Percentiles rank a stretch among this genome's conserved stretches.
phyloP scores from a whole-genome alignment of 2,113 vertebrate genomes.

The Poeciliopsis prolifica region DNA sequence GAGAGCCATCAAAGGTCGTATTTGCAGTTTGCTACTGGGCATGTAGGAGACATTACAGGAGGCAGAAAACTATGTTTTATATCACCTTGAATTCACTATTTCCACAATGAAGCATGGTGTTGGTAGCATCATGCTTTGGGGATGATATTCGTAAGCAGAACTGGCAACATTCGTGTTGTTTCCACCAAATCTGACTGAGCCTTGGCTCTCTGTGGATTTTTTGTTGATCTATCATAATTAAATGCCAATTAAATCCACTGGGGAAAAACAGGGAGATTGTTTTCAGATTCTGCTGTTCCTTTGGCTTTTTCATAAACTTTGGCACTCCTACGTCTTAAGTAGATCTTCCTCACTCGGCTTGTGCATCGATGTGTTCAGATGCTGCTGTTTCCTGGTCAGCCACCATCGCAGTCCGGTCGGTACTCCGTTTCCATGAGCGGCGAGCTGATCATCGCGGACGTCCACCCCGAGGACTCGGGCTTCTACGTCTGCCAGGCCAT shows the following conservation, averaged over 20 bases:
- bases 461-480: constrained; percentile 93
- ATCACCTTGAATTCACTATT: too few species aligned
- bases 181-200: background rate
- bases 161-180: background rate
- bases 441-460: constrained; percentile 91
- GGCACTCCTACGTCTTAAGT: background rate
- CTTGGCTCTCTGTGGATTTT: background rate
- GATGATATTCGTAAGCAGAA: background rate
- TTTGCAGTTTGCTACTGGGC: too few species aligned
- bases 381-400: constrained; percentile 94
- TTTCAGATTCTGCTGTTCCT: background rate
- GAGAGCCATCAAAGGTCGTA: too few species aligned
- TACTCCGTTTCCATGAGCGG: constrained; percentile 95
- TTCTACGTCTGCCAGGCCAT: constrained; percentile 98
- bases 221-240: background rate
- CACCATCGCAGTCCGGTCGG: constrained; percentile 90
- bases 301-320: background rate
- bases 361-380: constrained; percentile 77
- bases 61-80: background rate
- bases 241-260: too few species aligned
- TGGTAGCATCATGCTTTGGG: background rate
- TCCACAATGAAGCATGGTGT: background rate
- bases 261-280: too few species aligned
- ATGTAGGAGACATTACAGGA: background rate
- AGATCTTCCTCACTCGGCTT: background rate